Evolutionary conservation across 2,113 vertebrate species (phyloP).

Genomic region (Lota lota): DNA sequence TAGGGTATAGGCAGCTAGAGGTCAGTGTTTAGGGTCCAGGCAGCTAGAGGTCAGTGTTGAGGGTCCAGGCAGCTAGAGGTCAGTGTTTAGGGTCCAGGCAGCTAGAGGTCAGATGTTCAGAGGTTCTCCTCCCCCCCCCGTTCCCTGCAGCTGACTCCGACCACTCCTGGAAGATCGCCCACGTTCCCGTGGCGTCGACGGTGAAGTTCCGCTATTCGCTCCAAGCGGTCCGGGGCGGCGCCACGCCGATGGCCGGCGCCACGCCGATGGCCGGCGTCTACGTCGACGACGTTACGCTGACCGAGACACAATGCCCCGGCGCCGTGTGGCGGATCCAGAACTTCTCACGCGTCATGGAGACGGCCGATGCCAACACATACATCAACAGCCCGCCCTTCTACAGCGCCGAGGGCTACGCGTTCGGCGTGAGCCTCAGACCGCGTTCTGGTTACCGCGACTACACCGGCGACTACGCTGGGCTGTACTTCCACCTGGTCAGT

Average conservation of each 20-base stretch:
- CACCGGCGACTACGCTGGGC: constrained; percentile 59
- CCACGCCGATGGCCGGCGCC: constrained; percentile 67
- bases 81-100: too few species aligned
- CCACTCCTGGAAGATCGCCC: constrained; percentile 84
- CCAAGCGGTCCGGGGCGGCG: constrained; percentile 76
- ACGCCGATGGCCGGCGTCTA: constrained; percentile 78
- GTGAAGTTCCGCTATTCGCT: constrained; percentile 89
- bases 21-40: too few species aligned
- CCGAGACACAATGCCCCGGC: constrained; percentile 80
- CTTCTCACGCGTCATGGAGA: constrained; percentile 77
- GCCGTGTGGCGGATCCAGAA: constrained; percentile 81
- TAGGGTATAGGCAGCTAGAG: too few species aligned
- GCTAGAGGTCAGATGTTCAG: too few species aligned
- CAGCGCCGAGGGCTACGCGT: constrained; percentile 84
- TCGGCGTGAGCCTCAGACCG: constrained; percentile 73
- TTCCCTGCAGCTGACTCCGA: constrained; percentile 72
- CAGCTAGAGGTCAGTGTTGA: too few species aligned
- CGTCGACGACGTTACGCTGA: constrained; percentile 83
- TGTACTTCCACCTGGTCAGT: constrained; percentile 82
- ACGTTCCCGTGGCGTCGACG: constrained; percentile 74
- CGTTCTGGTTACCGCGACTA: constrained; percentile 48
- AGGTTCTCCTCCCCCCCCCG: too few species aligned
- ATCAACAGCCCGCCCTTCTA: constrained; percentile 83
- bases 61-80: too few species aligned
- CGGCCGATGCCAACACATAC: accelerated